Conservation (phyloP, 2,888 invertebrate genomes). For the Clistopyga incitator region DNA sequence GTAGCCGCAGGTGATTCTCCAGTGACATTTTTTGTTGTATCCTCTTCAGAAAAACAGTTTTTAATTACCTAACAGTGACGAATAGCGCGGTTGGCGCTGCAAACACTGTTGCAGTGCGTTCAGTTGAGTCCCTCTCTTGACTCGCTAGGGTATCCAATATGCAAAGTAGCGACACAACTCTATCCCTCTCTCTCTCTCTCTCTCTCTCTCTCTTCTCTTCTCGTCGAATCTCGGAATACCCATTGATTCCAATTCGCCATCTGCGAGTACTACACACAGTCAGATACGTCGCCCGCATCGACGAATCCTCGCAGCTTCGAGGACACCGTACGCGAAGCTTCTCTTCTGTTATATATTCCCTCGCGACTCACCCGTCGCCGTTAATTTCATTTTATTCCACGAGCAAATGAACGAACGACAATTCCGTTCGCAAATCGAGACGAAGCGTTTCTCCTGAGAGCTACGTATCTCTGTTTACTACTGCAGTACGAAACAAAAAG, state of each 20-base stretch:
- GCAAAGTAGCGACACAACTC: constrained; percentile 50
- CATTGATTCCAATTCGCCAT: constrained; percentile 54
- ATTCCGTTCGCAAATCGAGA: constrained; percentile 37
- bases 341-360: constrained; percentile 15
- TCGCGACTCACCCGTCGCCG: constrained; percentile 32
- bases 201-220: constrained; percentile 22
- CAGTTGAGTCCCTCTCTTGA: constrained; percentile 18
- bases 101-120: neutral
- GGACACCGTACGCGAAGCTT: neutral
- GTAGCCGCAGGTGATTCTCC: neutral
- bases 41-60: neutral
- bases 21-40: neutral
- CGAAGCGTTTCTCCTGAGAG: constrained; percentile 21
- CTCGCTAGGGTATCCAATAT: constrained; percentile 44
- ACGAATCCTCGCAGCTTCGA: neutral
- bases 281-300: constrained; percentile 1
- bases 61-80: constrained; percentile 54
- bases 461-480: neutral
- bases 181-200: constrained; percentile 37
- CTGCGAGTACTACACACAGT: constrained; percentile 10
- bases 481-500: constrained; percentile 19
- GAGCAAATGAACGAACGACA: constrained; percentile 22
- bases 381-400: constrained; percentile 41
- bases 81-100: neutral
- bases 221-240: constrained; percentile 57